Conservation (phyloP, 2,888 invertebrate genomes). For the Helleia helle region DNA sequence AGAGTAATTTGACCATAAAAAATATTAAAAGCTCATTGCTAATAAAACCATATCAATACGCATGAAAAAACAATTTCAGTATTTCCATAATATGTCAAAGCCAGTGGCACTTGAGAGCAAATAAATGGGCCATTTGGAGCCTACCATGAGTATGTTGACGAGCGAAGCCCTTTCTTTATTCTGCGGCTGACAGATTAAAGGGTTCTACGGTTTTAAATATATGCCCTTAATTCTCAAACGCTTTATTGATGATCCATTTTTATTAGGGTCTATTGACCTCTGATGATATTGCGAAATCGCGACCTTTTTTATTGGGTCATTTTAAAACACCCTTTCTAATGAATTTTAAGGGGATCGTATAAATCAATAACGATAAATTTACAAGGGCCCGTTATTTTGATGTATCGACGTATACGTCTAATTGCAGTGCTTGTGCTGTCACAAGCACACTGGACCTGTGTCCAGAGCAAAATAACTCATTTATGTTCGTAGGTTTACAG, state of each 20-base stretch:
- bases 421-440: no score
- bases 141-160: constrained; percentile 20
- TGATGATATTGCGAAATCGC: constrained; percentile 6
- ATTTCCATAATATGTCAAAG: constrained; percentile 32
- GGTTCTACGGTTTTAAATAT: constrained; percentile 7
- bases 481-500: no score
- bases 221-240: constrained; percentile 6
- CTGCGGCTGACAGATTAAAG: constrained; percentile 18
- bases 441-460: no score
- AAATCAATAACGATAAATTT: background rate
- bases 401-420: no score
- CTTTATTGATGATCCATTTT: constrained; percentile 4
- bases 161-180: constrained; percentile 18
- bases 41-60: background rate
- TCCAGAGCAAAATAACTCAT: no score
- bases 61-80: constrained; percentile 11
- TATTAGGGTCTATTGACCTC: constrained; percentile 6
- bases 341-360: constrained; percentile 1
- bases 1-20: no score
- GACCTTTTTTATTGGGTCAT: constrained; percentile 6
- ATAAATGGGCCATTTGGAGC: constrained; percentile 30
- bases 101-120: constrained; percentile 32
- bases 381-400: background rate
- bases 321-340: constrained; percentile 5
- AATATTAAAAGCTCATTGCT: background rate